Evolutionary conservation across 2,888 invertebrate genomes (phyloP).

Genomic region (Apoda limacodes): DNA sequence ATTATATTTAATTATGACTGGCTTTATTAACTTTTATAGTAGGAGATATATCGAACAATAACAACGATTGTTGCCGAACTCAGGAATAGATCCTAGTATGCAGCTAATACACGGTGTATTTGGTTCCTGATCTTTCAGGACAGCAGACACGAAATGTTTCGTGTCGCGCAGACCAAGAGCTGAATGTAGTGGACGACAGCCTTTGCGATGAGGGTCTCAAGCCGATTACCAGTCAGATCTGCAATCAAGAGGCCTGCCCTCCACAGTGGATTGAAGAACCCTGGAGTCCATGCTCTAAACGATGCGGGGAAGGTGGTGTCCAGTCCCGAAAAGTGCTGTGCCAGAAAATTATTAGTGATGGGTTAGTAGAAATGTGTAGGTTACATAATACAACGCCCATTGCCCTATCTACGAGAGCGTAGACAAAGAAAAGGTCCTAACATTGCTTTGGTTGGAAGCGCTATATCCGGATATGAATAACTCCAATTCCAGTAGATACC

Average conservation of each 20-base stretch:
- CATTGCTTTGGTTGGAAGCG: too few species aligned
- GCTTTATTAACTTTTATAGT: too few species aligned
- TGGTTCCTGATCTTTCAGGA: constrained; percentile 53
- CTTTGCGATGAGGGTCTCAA: constrained; percentile 83
- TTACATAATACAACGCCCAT: neutral
- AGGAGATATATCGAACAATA: too few species aligned
- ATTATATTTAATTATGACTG: too few species aligned
- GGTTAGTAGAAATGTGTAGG: too few species aligned
- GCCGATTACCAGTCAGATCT: constrained; percentile 78
- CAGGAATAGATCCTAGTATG: too few species aligned
- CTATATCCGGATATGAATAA: too few species aligned
- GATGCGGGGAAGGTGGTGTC: constrained; percentile 82
- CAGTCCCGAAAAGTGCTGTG: constrained; percentile 82
- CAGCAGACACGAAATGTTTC: constrained; percentile 81
- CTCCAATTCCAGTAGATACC: too few species aligned
- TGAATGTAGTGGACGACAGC: constrained; percentile 77
- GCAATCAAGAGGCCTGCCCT: constrained; percentile 82
- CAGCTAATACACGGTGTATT: too few species aligned
- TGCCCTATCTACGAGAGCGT: too few species aligned
- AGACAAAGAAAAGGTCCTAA: too few species aligned
- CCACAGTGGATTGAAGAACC: constrained; percentile 82
- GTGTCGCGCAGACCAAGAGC: constrained; percentile 81
- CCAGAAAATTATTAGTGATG: constrained; percentile 81
- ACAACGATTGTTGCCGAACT: too few species aligned
- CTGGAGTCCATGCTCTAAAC: constrained; percentile 86